Base-by-base conservation (phyloP, 2,888 invertebrate species). In the Agelastica alni region DNA sequence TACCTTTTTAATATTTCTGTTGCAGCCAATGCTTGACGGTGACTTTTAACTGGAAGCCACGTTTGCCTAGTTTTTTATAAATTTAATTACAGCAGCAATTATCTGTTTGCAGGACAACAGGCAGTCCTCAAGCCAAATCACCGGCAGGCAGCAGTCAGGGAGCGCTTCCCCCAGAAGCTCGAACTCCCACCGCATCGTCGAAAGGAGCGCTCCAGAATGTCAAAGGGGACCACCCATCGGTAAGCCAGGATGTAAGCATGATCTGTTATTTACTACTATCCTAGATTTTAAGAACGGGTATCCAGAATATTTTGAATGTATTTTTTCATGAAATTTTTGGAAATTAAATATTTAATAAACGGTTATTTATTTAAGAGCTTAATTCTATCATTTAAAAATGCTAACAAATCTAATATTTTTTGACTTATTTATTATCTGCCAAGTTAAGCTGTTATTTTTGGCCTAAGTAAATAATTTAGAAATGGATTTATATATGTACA, bases 171-270 rank as follows among this genome's bases (percentile, higher is more conserved):
- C 80, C 80, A 42, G 81, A 52, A 81, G 84, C 61, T 77, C 83
- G 66, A 69, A 83, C 65, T 73, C 88, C 75, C 74, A 85, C 73
- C 74, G 80, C 86, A 37, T 84, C 85, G 2, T 85, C 86, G 75
- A 88, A 87, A 80, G 88, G 88, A 70, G 86, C 86, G 67, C 81
- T 88, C 63, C 86, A 87, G 70, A 88, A 87, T 81, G 88, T 87
- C 80, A 89, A 89, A 79, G 76, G 75, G 65, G 80, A 89, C 72
- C 89, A 89, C 78, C 89, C 88, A 71, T 88, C 88, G 81, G 89
- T 89, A 81, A 85, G 85, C 81, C 70, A 65, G 68, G 72, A 72
- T 72, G 72, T 72, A 72, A 72, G 72, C 72, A 72, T 72, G 72
- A 67, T 68, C 62, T 66, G 60, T 66, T 56, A 60, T 47, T 60